Percentiles rank a stretch among this genome's conserved stretches.
Conservation (phyloP, 2,797 vertebrate species). For the Danio choprae region DNA sequence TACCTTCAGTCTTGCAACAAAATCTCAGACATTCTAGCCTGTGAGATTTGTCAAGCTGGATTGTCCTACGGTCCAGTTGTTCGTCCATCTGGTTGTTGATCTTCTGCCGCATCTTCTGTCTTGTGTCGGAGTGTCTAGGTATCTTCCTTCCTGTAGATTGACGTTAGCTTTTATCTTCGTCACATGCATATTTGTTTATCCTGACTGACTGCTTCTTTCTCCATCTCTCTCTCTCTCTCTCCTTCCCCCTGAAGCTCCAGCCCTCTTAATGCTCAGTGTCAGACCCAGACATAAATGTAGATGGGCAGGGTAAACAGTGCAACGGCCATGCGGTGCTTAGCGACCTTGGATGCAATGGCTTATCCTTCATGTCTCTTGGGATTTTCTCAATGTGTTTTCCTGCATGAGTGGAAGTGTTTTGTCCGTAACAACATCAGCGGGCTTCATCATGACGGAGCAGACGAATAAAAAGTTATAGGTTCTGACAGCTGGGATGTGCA, state of each 20-base stretch:
- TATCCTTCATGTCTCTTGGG: slow-evolving; percentile 30
- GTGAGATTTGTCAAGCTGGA: slow-evolving; percentile 36
- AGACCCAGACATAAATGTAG: slow-evolving; percentile 14
- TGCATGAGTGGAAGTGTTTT: slow-evolving; percentile 42
- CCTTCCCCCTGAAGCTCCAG: slow-evolving; percentile 5
- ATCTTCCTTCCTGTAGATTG: not conserved
- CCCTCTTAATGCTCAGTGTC: slow-evolving; percentile 14
- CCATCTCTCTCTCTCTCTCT: slow-evolving; percentile 42
- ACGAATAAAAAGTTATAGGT: not conserved
- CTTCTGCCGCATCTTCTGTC: slow-evolving; percentile 15
- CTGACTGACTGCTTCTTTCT: slow-evolving; percentile 43
- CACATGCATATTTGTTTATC: slow-evolving; percentile 6
- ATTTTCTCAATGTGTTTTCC: slow-evolving; percentile 35
- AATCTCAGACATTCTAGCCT: slow-evolving; percentile 17
- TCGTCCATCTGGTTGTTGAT: slow-evolving; percentile 32
- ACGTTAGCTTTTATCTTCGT: not conserved
- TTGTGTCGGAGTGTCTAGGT: not conserved
- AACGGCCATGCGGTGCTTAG: not conserved
- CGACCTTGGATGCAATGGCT: slow-evolving; percentile 29
- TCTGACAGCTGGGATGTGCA: slow-evolving; percentile 25
- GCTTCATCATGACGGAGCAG: not conserved
- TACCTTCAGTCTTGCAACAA: slow-evolving; percentile 23
- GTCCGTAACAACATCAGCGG: slow-evolving; percentile 18
- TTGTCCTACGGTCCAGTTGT: slow-evolving; percentile 42
- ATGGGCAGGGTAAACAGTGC: slow-evolving; percentile 22